phyloP scores from a whole-genome alignment of 2,797 vertebrate genomes.

The Melanotaenia parkinsoni region DNA sequence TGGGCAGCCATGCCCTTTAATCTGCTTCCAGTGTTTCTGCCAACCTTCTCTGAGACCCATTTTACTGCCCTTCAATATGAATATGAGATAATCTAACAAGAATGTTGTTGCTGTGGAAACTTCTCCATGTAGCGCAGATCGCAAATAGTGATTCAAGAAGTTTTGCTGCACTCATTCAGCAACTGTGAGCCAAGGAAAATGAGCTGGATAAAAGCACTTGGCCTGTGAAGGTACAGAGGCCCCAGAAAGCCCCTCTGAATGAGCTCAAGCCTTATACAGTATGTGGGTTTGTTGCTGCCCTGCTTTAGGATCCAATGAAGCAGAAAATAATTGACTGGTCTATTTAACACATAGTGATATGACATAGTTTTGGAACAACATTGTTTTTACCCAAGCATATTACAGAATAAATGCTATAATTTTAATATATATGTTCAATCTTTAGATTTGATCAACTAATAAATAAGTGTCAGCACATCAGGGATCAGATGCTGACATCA shows the following conservation, averaged over 20 bases:
- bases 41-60: slow-evolving; percentile 52
- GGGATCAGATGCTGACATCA: background rate
- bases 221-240: slow-evolving; percentile 52
- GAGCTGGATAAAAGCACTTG: slow-evolving; percentile 67
- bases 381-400: background rate
- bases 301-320: slow-evolving; percentile 22
- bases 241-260: slow-evolving; percentile 55
- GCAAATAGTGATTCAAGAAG: slow-evolving; percentile 79
- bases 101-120: slow-evolving; percentile 81
- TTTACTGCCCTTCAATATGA: slow-evolving; percentile 61
- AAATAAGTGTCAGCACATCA: background rate
- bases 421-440: background rate
- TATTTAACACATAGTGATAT: slow-evolving; percentile 30
- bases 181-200: slow-evolving; percentile 74
- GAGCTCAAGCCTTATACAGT: slow-evolving; percentile 43
- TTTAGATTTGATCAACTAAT: background rate
- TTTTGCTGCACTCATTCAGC: slow-evolving; percentile 64
- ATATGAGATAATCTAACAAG: slow-evolving; percentile 71
- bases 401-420: background rate
- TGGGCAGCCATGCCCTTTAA: slow-evolving; percentile 40
- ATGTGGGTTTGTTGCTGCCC: slow-evolving; percentile 45
- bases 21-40: slow-evolving; percentile 42
- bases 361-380: slow-evolving; percentile 16
- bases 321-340: slow-evolving; percentile 32
- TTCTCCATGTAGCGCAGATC: slow-evolving; percentile 64